Conservation (phyloP, 2,888 invertebrate species). For the Malthinus flaveolus region DNA sequence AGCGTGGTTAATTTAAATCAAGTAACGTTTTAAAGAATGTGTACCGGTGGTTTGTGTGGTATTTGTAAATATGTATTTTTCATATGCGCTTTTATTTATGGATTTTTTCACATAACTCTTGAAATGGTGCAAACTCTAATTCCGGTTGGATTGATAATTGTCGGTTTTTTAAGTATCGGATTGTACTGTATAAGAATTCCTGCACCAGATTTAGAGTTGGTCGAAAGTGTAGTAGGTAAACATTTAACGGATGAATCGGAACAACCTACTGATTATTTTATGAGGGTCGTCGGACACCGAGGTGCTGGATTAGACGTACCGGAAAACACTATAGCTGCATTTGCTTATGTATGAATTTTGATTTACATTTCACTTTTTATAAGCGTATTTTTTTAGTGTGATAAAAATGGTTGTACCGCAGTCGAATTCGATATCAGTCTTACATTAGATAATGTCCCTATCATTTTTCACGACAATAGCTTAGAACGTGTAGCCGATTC, state of each 20-base stretch:
- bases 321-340: slow-evolving; percentile 76
- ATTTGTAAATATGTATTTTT: slow-evolving; percentile 33
- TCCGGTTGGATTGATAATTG: slow-evolving; percentile 45
- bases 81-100: slow-evolving; percentile 40
- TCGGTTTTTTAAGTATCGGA: slow-evolving; percentile 37
- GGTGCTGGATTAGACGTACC: slow-evolving; percentile 78
- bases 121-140: slow-evolving; percentile 44
- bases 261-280: slow-evolving; percentile 55
- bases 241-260: slow-evolving; percentile 56
- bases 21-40: slow-evolving; percentile 16
- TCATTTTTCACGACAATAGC: slow-evolving; percentile 76
- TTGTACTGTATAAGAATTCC: slow-evolving; percentile 60
- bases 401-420: slow-evolving; percentile 69
- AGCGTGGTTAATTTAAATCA: slow-evolving; percentile 1
- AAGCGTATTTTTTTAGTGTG: slow-evolving; percentile 60
- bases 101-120: slow-evolving; percentile 41
- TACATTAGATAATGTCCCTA: slow-evolving; percentile 73
- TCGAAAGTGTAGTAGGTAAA: slow-evolving; percentile 56
- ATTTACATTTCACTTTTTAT: not conserved
- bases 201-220: slow-evolving; percentile 51
- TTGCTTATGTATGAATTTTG: slow-evolving; percentile 61
- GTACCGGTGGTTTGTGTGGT: slow-evolving; percentile 15
- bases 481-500: slow-evolving; percentile 67
- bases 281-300: slow-evolving; percentile 73
- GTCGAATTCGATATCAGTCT: slow-evolving; percentile 78